phyloP scores from a whole-genome alignment of 53 echinoderm and acorn worm genomes.

The Zoroaster sp. region DNA sequence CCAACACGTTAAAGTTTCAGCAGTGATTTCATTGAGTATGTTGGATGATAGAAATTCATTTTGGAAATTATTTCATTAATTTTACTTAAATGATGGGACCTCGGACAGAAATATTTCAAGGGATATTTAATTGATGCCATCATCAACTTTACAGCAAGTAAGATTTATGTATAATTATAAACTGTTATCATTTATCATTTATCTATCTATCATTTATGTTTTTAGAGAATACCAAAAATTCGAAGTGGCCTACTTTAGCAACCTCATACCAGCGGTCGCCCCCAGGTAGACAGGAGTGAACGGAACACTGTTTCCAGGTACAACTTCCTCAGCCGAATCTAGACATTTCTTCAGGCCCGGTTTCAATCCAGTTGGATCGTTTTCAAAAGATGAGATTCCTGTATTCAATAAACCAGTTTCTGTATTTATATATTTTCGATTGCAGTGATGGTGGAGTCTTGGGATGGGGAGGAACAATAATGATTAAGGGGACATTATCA shows the following conservation, averaged over 20 bases:
- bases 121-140: no score
- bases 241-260: slow-evolving; percentile 43
- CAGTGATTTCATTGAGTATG: not conserved
- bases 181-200: no score
- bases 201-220: no score
- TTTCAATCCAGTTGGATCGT: slow-evolving; percentile 13
- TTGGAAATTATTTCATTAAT: no score
- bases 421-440: not conserved
- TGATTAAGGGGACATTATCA: not conserved
- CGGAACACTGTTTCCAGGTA: not conserved
- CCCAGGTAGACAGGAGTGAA: slow-evolving; percentile 8
- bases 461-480: not conserved
- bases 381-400: slow-evolving; percentile 35
- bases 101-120: no score
- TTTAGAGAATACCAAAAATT: no score
- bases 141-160: no score
- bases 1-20: not conserved
- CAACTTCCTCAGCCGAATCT: not conserved
- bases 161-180: no score
- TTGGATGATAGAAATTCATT: no score
- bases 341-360: slow-evolving; percentile 28
- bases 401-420: not conserved
- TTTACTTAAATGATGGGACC: no score
- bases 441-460: not conserved
- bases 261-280: slow-evolving; percentile 55